phyloP scores from a whole-genome alignment of 1,140 invertebrate species.

The Diuraphis noxia region DNA sequence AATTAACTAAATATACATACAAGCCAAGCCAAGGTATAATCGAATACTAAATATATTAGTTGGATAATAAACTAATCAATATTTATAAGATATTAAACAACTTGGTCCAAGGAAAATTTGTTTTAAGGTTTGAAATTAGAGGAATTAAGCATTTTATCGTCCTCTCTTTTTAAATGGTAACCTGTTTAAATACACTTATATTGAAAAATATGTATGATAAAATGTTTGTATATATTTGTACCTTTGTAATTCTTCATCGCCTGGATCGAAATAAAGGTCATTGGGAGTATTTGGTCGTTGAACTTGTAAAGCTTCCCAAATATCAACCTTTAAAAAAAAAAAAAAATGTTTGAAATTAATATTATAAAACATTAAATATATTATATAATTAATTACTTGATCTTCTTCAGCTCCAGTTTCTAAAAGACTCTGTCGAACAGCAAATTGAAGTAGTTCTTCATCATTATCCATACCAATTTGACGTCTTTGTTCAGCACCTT shows the following conservation, averaged over 20 bases:
- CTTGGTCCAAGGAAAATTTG: not conserved
- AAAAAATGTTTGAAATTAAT: not conserved
- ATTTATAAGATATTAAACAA: not conserved
- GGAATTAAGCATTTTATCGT: conserved; percentile 31
- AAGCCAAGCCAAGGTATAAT: conserved; percentile 46
- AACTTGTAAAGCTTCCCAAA: conserved; percentile 88
- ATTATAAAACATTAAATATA: not conserved
- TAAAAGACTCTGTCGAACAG: conserved; percentile 89
- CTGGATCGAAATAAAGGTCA: conserved; percentile 58
- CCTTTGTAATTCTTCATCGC: conserved; percentile 81
- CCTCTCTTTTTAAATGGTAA: conserved; percentile 34
- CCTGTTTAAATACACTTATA: conserved; percentile 32
- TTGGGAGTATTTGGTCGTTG: conserved; percentile 66
- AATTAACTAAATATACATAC: conserved; percentile 52
- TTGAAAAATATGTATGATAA: not conserved
- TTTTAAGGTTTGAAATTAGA: not conserved
- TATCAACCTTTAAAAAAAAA: conserved; percentile 71
- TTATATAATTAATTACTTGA: conserved; percentile 65
- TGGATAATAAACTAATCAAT: not conserved
- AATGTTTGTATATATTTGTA: conserved; percentile 59
- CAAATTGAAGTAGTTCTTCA: conserved; percentile 89
- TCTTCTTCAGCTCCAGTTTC: conserved; percentile 81
- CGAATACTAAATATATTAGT: not conserved
- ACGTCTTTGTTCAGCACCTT: conserved; percentile 67
- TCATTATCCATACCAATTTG: conserved; percentile 75